These are phyloP conservation scores for Leucophenga varia DNA, from an alignment of 1,140 invertebrate genomes.

Conservation along the genomic window DNA sequence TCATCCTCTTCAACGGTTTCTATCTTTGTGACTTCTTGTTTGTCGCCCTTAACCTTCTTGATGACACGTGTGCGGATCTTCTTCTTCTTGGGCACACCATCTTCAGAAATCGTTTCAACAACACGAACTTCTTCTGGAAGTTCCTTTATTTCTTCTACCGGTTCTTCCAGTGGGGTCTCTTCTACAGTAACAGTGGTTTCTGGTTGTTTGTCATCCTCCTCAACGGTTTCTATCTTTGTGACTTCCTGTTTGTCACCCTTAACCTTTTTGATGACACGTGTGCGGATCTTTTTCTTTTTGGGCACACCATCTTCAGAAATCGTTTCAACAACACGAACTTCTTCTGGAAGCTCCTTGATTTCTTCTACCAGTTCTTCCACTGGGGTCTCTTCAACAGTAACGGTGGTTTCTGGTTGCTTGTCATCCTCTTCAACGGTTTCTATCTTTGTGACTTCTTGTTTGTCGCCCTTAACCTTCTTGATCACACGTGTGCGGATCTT, in stretches of 20 bases:
- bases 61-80: constrained; percentile 34
- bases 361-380: constrained; percentile 10
- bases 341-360: constrained; percentile 56
- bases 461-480: constrained; percentile 31
- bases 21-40: constrained; percentile 49
- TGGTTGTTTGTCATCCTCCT: constrained; percentile 50
- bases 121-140: constrained; percentile 15
- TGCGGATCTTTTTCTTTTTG: constrained; percentile 32
- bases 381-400: not conserved
- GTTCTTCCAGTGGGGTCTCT: constrained; percentile 10
- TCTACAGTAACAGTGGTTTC: constrained; percentile 39
- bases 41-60: constrained; percentile 38
- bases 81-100: constrained; percentile 13
- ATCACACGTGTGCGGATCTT: constrained; percentile 45
- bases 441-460: constrained; percentile 42
- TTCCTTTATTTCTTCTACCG: not conserved
- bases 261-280: constrained; percentile 38
- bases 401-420: too few relatives aligned
- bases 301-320: constrained; percentile 21
- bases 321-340: constrained; percentile 24
- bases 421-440: constrained; percentile 42
- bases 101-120: constrained; percentile 22
- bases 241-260: constrained; percentile 44
- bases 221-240: constrained; percentile 50
- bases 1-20: constrained; percentile 55